Percentiles rank a stretch among this genome's conserved stretches.
Evolutionary conservation across 2,888 invertebrate genomes (phyloP).

Genomic region (Plutella xylostella): DNA sequence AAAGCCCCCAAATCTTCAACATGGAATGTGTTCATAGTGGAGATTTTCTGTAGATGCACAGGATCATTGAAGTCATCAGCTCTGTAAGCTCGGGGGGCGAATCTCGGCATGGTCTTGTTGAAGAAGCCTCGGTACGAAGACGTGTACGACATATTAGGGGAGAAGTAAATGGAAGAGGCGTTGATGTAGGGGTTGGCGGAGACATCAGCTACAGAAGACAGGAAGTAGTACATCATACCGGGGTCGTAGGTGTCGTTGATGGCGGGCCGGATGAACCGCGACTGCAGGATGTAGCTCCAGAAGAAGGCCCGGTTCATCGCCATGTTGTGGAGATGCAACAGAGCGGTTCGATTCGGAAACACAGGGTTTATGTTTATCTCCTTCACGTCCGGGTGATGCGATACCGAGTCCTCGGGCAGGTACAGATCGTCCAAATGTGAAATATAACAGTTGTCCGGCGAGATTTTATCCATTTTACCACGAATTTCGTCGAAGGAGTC

Average conservation of each 20-base stretch:
- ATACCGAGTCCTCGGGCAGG: slow-evolving; percentile 85
- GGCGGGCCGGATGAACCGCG: slow-evolving; percentile 88
- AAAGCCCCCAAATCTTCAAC: slow-evolving; percentile 89
- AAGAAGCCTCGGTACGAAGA: slow-evolving; percentile 96
- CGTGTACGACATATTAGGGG: slow-evolving; percentile 93
- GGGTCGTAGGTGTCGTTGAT: slow-evolving; percentile 95
- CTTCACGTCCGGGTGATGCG: slow-evolving; percentile 93
- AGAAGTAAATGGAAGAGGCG: slow-evolving; percentile 93
- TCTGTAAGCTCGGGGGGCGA: slow-evolving; percentile 93
- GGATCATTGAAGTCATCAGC: slow-evolving; percentile 96
- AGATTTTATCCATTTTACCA: slow-evolving; percentile 85
- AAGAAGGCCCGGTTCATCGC: slow-evolving; percentile 96
- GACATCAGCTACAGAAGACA: slow-evolving; percentile 95
- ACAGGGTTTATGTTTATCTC: slow-evolving; percentile 95
- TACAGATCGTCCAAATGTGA: slow-evolving; percentile 87
- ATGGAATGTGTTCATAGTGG: slow-evolving; percentile 92
- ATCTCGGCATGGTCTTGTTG: slow-evolving; percentile 94
- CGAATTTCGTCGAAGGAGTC: slow-evolving; percentile 93
- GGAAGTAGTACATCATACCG: slow-evolving; percentile 97
- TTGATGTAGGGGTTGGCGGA: slow-evolving; percentile 93
- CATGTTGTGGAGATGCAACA: slow-evolving; percentile 95
- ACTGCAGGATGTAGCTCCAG: slow-evolving; percentile 94
- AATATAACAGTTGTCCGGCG: slow-evolving; percentile 89
- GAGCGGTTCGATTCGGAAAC: slow-evolving; percentile 92
- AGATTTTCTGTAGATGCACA: slow-evolving; percentile 91